These are phyloP conservation scores for Emys orbicularis DNA, from an alignment of 2,797 vertebrate genomes.

Conservation along the genomic window DNA sequence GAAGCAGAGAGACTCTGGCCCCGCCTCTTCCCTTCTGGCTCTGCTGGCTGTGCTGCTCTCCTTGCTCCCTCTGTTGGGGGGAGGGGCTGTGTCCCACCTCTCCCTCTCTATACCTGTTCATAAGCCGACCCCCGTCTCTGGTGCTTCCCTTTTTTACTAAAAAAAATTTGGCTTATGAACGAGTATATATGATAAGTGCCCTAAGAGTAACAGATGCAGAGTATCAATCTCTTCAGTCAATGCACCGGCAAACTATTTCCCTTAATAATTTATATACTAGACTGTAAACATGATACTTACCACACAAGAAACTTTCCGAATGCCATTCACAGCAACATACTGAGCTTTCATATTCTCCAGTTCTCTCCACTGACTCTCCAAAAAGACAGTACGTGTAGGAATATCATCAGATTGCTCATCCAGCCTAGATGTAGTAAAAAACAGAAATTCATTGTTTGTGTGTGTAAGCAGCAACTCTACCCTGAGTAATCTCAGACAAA, in stretches of 20 bases:
- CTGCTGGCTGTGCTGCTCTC: no score
- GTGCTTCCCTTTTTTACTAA: no score
- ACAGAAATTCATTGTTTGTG: not conserved
- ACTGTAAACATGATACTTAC: conserved; percentile 80
- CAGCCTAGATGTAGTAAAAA: conserved; percentile 80
- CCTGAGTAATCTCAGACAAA: not conserved
- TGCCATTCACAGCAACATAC: conserved; percentile 95
- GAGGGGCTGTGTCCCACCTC: no score
- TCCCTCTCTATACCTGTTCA: no score
- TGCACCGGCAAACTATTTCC: not conserved
- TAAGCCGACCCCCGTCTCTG: no score
- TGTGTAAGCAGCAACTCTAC: not conserved
- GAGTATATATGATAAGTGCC: not conserved
- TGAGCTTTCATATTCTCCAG: conserved; percentile 98
- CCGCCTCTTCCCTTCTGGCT: no score
- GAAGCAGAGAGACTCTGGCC: no score
- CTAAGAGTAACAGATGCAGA: not conserved
- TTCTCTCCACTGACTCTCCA: conserved; percentile 94
- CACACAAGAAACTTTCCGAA: conserved; percentile 97
- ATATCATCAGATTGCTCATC: conserved; percentile 88
- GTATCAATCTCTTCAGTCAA: not conserved
- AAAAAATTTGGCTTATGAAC: no score
- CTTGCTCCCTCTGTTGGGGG: no score
- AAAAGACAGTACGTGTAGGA: conserved; percentile 82
- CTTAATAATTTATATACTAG: not conserved